Conservation (phyloP, 2,888 invertebrate species). For the Rhogogaster chlorosoma region DNA sequence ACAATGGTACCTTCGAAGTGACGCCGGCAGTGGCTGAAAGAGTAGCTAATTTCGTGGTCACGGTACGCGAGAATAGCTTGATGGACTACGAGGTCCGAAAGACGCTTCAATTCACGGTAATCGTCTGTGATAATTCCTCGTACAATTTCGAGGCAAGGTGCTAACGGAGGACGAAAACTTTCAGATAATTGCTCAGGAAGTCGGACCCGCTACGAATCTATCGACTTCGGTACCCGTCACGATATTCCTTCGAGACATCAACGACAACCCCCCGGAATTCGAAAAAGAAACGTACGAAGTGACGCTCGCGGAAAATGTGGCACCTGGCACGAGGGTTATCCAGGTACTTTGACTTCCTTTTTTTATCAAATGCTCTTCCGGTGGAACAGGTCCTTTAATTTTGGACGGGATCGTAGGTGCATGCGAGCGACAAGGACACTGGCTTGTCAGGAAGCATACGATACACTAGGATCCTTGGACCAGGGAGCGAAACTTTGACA, state of each 20-base stretch:
- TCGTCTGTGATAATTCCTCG: neutral
- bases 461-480: constrained; percentile 88
- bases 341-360: constrained; percentile 75
- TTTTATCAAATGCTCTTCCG: neutral
- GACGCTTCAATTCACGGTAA: constrained; percentile 87
- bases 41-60: constrained; percentile 88
- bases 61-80: constrained; percentile 89
- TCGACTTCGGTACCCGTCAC: constrained; percentile 88
- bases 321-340: constrained; percentile 85
- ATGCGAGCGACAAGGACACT: constrained; percentile 91
- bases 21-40: constrained; percentile 90
- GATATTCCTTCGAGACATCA: constrained; percentile 90
- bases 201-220: constrained; percentile 87
- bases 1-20: constrained; percentile 94
- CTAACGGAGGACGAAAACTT: neutral
- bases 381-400: neutral
- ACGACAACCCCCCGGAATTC: constrained; percentile 94
- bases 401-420: constrained; percentile 78
- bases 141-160: neutral
- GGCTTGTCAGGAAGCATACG: constrained; percentile 88
- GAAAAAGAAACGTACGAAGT: constrained; percentile 86
- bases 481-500: constrained; percentile 87
- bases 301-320: constrained; percentile 89
- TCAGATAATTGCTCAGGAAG: constrained; percentile 89
- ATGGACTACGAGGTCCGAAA: constrained; percentile 92